Percentiles rank a stretch among this genome's conserved stretches.
These are phyloP conservation scores for Urocyon cinereoargenteus DNA, from an alignment of 2,797 vertebrate genomes.

Conservation along the genomic window DNA sequence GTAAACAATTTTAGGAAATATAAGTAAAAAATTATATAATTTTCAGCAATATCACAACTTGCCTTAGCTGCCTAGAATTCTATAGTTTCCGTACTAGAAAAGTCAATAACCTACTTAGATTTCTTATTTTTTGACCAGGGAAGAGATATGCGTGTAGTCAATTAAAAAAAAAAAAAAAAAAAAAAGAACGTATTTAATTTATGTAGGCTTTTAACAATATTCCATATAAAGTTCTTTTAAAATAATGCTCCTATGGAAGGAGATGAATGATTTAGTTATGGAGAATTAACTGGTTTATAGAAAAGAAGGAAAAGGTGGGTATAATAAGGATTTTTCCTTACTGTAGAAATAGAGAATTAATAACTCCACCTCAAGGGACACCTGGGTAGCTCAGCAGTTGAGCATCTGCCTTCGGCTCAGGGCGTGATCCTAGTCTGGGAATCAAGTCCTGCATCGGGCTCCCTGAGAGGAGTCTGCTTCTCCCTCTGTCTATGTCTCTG, in stretches of 20 bases:
- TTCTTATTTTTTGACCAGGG: not conserved
- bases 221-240: not conserved
- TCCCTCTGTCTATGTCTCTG: too few species aligned
- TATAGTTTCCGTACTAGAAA: not conserved
- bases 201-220: not conserved
- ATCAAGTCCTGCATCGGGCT: too few species aligned
- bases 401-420: too few species aligned
- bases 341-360: not conserved
- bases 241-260: not conserved
- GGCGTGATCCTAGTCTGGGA: too few species aligned
- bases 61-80: not conserved
- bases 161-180: not conserved
- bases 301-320: not conserved
- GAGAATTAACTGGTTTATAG: not conserved
- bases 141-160: not conserved
- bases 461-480: too few species aligned
- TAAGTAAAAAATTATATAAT: not conserved
- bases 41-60: not conserved
- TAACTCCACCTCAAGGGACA: not conserved
- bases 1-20: not conserved
- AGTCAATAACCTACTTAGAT: not conserved
- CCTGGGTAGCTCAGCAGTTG: too few species aligned
- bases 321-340: conserved; percentile 19
- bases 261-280: not conserved
- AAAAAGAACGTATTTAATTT: not conserved